Conservation (phyloP, 2,113 vertebrate genomes). For the Jaculus jaculus region DNA sequence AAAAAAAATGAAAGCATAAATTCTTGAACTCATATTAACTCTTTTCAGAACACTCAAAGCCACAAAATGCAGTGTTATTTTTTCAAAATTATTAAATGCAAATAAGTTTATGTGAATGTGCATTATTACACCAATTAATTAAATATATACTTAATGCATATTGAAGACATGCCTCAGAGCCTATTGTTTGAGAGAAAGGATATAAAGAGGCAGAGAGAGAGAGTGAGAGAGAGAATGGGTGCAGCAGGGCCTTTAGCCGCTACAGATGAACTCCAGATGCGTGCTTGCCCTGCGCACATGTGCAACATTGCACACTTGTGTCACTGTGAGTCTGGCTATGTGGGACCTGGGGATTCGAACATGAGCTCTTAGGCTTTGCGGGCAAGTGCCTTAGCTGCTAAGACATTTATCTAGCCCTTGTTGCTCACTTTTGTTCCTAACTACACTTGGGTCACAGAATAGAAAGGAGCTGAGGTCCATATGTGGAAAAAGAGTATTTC, state of each 20-base stretch:
- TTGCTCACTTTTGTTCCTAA: background rate
- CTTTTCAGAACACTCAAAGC: slow-evolving; percentile 23
- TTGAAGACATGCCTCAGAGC: background rate
- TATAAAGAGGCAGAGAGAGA: no score
- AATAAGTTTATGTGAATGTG: background rate
- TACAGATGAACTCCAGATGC: no score
- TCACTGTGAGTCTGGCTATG: no score
- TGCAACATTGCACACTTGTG: no score
- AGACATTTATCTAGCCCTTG: no score
- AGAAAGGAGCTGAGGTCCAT: background rate
- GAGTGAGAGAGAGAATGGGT: no score
- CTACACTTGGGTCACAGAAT: background rate
- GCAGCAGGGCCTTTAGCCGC: no score
- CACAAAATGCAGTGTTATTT: background rate
- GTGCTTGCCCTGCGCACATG: no score
- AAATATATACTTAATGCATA: background rate
- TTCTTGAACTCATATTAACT: slow-evolving; percentile 39
- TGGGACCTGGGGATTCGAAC: no score
- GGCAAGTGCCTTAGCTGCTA: no score
- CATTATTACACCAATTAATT: background rate
- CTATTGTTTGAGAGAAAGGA: no score
- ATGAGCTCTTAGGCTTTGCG: no score
- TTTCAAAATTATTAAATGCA: slow-evolving; percentile 23
- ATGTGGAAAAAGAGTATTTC: background rate
- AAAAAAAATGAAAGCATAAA: slow-evolving; percentile 11